Conservation (phyloP, 2,888 invertebrate species). For the Zelleria hepariella region DNA sequence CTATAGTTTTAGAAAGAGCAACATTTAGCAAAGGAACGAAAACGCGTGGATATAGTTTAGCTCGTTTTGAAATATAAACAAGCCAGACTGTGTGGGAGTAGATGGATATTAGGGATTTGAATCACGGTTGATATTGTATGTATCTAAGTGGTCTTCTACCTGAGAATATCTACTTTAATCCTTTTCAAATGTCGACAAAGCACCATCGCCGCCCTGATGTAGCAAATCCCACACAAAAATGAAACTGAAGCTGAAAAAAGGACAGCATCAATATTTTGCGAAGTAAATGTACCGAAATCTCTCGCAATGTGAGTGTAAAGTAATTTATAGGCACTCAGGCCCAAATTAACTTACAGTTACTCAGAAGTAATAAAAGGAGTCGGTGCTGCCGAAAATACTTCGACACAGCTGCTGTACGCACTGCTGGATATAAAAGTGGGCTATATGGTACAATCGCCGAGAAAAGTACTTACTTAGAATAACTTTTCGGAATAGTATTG, state of each 20-base stretch:
- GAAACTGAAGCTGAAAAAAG: background rate
- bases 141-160: too few relatives aligned
- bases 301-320: background rate
- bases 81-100: background rate
- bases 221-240: background rate
- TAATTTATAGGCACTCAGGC: background rate
- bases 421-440: background rate
- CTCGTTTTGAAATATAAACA: background rate
- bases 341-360: background rate
- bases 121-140: too few relatives aligned
- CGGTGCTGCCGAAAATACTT: background rate
- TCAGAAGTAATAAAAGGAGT: background rate
- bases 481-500: background rate
- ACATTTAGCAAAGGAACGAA: background rate
- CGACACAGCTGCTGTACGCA: background rate
- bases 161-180: too few relatives aligned
- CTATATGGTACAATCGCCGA: background rate
- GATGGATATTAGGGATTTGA: background rate
- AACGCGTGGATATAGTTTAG: background rate
- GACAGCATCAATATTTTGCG: background rate
- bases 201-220: background rate
- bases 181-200: background rate
- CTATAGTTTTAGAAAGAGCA: conserved; percentile 15
- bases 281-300: background rate
- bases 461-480: background rate